These are phyloP conservation scores for Thereuonema tuberculata DNA, from an alignment of 1,140 invertebrate genomes.

Conservation along the genomic window DNA sequence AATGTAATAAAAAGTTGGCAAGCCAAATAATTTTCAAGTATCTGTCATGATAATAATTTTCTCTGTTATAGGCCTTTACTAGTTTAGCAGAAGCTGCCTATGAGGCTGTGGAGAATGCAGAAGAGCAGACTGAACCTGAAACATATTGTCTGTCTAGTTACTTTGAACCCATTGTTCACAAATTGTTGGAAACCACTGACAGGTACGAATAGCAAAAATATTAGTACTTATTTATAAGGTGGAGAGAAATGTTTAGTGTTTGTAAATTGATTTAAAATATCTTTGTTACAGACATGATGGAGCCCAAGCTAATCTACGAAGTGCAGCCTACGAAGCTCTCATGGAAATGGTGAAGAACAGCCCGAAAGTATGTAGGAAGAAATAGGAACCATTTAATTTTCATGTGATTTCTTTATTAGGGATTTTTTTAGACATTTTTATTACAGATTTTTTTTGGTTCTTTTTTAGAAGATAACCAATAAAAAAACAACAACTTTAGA, in stretches of 20 bases:
- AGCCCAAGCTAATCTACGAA: constrained; percentile 69
- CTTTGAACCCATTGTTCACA: constrained; percentile 84
- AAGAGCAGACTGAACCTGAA: constrained; percentile 65
- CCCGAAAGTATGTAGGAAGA: constrained; percentile 42
- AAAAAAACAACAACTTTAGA: background rate
- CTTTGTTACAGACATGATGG: constrained; percentile 35
- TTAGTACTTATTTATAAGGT: no score
- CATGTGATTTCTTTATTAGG: no score
- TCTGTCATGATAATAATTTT: no score
- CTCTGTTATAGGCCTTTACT: constrained; percentile 66
- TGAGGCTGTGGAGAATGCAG: constrained; percentile 46
- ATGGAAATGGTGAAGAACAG: constrained; percentile 99
- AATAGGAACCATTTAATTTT: no score
- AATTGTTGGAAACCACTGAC: constrained; percentile 87
- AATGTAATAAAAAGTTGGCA: no score
- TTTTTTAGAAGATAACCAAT: background rate
- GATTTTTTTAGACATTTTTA: no score
- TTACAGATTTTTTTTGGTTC: no score
- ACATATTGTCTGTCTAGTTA: constrained; percentile 88
- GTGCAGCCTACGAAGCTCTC: constrained; percentile 94
- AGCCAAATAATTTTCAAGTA: no score
- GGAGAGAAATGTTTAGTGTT: background rate
- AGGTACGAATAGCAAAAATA: constrained; percentile 59
- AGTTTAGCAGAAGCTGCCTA: constrained; percentile 95
- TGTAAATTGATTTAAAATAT: background rate